A percentile compares a stretch with the other conserved stretches of the same genome.
These are phyloP conservation scores for Anadara kagoshimensis DNA, from an alignment of 1,140 invertebrate genomes.

Conservation along the genomic window DNA sequence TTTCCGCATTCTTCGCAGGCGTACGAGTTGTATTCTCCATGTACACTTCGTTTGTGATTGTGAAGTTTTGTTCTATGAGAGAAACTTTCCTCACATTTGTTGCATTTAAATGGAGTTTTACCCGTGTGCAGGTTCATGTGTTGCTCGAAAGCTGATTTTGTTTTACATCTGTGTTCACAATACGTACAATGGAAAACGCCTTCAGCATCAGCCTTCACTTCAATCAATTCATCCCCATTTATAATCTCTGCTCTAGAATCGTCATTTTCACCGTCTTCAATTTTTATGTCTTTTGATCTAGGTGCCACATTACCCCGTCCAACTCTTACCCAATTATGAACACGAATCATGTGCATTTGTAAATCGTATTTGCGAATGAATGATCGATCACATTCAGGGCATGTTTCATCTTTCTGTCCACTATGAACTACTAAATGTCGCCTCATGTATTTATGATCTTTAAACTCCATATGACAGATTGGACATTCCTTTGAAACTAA, in stretches of 20 bases:
- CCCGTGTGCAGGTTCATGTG: conserved; percentile 23
- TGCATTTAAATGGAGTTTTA: conserved; percentile 23
- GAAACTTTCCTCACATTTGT: conserved; percentile 7
- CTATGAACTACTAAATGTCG: conserved; percentile 35
- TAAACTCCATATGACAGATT: conserved; percentile 35
- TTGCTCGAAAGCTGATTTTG: conserved; percentile 7
- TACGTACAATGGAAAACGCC: conserved; percentile 4
- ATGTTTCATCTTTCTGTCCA: conserved; percentile 24
- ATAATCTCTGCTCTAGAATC: neutral
- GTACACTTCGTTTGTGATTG: conserved; percentile 11
- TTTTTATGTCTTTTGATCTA: neutral
- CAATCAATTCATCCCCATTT: neutral
- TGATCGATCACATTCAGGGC: conserved; percentile 24
- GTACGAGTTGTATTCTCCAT: conserved; percentile 7
- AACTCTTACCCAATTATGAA: conserved; percentile 33
- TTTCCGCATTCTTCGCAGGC: conserved; percentile 36
- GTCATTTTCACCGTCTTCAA: neutral
- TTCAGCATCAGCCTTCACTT: conserved; percentile 1
- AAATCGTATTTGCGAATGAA: conserved; percentile 42
- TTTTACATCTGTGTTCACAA: conserved; percentile 2
- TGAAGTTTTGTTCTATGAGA: conserved; percentile 17
- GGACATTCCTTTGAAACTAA: conserved; percentile 27
- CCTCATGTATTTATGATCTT: conserved; percentile 37
- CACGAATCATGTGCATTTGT: conserved; percentile 39
- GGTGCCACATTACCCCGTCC: conserved; percentile 25